Evolutionary conservation across 2,797 vertebrate species (phyloP).

Genomic region (Periparus ater): DNA sequence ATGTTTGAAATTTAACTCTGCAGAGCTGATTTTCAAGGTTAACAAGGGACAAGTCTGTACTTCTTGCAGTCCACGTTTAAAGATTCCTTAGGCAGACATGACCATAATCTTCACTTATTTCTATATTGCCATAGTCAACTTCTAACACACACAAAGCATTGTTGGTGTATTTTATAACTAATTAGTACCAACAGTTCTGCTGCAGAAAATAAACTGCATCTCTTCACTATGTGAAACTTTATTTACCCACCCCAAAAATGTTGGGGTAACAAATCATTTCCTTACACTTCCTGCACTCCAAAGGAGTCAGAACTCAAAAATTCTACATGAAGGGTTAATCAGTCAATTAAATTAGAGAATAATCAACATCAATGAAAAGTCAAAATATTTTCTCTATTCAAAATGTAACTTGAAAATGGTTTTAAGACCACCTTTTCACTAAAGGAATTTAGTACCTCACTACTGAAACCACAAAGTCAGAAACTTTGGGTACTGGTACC

Average conservation of each 20-base stretch:
- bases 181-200: neutral
- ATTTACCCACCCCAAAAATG: neutral
- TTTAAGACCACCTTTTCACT: neutral
- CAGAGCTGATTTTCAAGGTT: neutral
- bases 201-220: neutral
- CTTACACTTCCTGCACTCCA: neutral
- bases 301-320: neutral
- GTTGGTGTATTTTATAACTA: neutral
- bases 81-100: slow-evolving; percentile 12
- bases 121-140: neutral
- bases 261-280: neutral
- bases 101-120: neutral
- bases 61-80: neutral
- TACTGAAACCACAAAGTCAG: neutral
- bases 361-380: neutral
- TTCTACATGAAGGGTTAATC: neutral
- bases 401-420: neutral
- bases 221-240: neutral
- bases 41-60: neutral
- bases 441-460: neutral
- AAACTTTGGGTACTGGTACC: neutral
- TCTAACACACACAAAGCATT: neutral
- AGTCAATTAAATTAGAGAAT: neutral
- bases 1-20: neutral
- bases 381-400: neutral